These are phyloP conservation scores for Siniperca undulata DNA, from an alignment of 2,797 vertebrate genomes.

Conservation along the genomic window DNA sequence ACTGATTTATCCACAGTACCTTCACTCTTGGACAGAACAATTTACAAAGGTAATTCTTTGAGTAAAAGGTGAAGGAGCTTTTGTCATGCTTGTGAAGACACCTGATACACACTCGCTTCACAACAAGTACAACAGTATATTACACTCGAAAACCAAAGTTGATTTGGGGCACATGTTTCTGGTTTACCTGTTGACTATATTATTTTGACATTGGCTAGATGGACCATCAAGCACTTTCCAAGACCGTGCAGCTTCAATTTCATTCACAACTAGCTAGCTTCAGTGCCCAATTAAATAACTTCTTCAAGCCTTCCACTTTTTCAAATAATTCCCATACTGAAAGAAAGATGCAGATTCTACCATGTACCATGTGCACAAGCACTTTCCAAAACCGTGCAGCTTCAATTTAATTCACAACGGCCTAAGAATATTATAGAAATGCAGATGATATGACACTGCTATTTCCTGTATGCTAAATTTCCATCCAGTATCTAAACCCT, in stretches of 20 bases:
- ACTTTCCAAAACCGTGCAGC: not conserved
- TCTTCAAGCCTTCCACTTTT: too few relatives aligned
- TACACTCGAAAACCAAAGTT: not conserved
- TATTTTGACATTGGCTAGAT: not conserved
- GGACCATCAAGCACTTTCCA: not conserved
- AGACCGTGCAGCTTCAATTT: not conserved
- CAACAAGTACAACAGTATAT: not conserved
- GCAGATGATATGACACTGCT: not conserved
- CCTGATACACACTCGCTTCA: not conserved
- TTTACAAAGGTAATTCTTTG: not conserved
- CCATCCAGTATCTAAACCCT: not conserved
- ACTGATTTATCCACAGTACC: not conserved
- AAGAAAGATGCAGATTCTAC: too few relatives aligned
- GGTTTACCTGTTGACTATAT: not conserved
- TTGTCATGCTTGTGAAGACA: constrained; percentile 2
- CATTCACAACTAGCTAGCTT: not conserved
- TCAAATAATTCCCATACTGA: too few relatives aligned
- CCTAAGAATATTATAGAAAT: not conserved
- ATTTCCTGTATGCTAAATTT: not conserved
- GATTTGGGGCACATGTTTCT: not conserved
- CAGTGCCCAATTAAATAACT: too few relatives aligned
- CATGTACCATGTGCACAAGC: not conserved
- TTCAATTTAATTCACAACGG: not conserved
- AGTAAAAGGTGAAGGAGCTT: constrained; percentile 9
- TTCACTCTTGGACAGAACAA: not conserved